Evolutionary conservation across 2,113 vertebrate genomes (phyloP).

Genomic region (Triplophysa dalaica): DNA sequence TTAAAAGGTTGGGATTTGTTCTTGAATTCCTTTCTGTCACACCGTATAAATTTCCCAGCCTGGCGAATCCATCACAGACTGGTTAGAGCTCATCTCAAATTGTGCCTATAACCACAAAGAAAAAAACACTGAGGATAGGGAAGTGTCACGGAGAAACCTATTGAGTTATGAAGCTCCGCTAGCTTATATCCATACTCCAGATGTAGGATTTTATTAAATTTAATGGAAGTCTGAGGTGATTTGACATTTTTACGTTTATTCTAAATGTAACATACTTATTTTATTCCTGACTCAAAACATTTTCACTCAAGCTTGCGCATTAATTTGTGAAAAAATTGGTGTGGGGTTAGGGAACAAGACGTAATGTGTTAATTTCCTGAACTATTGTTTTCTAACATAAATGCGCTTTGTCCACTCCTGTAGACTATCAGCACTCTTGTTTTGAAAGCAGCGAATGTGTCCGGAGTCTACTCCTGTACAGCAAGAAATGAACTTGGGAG

Average conservation of each 20-base stretch:
- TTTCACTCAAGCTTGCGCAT: too few species aligned
- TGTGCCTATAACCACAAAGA: slow-evolving; percentile 48
- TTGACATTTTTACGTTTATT: too few species aligned
- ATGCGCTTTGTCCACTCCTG: slow-evolving; percentile 26
- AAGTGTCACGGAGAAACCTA: slow-evolving; percentile 55
- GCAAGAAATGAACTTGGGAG: slow-evolving; percentile 72
- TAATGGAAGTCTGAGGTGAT: too few species aligned
- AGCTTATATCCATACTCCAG: too few species aligned
- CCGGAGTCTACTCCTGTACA: slow-evolving; percentile 77
- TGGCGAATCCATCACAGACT: slow-evolving; percentile 58
- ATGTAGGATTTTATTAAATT: too few species aligned
- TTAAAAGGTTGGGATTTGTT: slow-evolving; percentile 67
- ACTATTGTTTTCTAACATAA: background rate
- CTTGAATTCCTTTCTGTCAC: slow-evolving; percentile 76
- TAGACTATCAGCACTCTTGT: slow-evolving; percentile 80
- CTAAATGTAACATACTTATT: too few species aligned
- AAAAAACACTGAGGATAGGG: slow-evolving; percentile 32
- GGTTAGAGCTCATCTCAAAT: slow-evolving; percentile 53
- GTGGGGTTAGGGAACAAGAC: too few species aligned
- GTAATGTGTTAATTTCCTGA: slow-evolving; percentile 1
- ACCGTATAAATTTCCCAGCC: slow-evolving; percentile 68
- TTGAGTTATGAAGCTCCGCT: too few species aligned
- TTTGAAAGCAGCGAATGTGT: slow-evolving; percentile 64
- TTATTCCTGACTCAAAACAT: too few species aligned
- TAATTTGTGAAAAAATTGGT: too few species aligned